Percentiles rank a stretch among this genome's conserved stretches.
Evolutionary conservation across 1,140 invertebrate genomes (phyloP).

Genomic region (Drosophila eugracilis): DNA sequence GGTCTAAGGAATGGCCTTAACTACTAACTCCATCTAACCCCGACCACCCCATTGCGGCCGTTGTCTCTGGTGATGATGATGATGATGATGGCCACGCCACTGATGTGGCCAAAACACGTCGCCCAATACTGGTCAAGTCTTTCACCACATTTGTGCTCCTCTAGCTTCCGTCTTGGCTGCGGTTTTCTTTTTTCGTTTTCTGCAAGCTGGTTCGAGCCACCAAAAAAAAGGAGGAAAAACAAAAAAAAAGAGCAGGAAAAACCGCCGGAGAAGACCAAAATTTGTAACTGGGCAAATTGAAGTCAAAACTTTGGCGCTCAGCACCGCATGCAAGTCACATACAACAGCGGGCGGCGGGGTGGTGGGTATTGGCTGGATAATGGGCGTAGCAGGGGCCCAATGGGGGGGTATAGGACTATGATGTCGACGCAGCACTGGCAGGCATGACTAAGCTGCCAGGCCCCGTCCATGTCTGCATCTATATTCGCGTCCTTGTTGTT

Average conservation of each 20-base stretch:
- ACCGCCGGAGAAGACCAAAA: slow-evolving; percentile 50
- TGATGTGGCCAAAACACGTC: slow-evolving; percentile 62
- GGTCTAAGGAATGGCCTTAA: slow-evolving; percentile 24
- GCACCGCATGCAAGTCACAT: slow-evolving; percentile 76
- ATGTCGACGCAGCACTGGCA: slow-evolving; percentile 62
- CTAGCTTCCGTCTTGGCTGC: slow-evolving; percentile 16
- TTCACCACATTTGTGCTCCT: slow-evolving; percentile 53
- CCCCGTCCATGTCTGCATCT: slow-evolving; percentile 27
- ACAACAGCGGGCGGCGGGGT: slow-evolving; percentile 20
- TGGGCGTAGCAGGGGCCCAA: neutral
- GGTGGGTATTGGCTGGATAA: slow-evolving; percentile 7
- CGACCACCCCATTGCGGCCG: neutral
- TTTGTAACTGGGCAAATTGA: slow-evolving; percentile 75
- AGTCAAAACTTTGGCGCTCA: slow-evolving; percentile 74
- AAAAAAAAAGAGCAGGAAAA: slow-evolving; percentile 4
- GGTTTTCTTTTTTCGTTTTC: slow-evolving; percentile 20
- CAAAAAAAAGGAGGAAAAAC: slow-evolving; percentile 13
- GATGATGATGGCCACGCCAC: slow-evolving; percentile 34
- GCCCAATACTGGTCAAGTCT: slow-evolving; percentile 54
- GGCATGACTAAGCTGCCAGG: slow-evolving; percentile 67
- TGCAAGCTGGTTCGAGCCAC: slow-evolving; percentile 15
- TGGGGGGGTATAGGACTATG: slow-evolving; percentile 22
- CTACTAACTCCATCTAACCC: slow-evolving; percentile 8
- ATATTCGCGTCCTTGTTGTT: slow-evolving; percentile 42
- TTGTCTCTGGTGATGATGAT: slow-evolving; percentile 21